phyloP scores from a whole-genome alignment of 2,113 vertebrate genomes.

The Hydropotes inermis region DNA sequence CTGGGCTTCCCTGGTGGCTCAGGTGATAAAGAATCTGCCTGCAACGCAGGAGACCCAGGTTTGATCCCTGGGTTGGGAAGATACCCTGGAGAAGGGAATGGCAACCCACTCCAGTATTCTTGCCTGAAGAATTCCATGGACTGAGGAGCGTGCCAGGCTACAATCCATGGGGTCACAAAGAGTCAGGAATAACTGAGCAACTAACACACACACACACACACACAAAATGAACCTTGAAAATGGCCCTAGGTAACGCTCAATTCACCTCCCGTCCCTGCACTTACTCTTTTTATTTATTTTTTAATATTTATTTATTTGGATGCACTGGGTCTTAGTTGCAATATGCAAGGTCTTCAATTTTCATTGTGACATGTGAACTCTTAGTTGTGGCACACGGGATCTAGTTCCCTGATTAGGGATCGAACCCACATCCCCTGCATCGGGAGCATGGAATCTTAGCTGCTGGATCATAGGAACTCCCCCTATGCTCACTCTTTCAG shows the following conservation, averaged over 20 bases:
- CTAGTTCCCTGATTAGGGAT: neutral
- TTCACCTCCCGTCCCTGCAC: neutral
- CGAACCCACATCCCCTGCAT: neutral
- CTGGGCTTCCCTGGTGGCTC: neutral
- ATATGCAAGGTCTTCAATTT: neutral
- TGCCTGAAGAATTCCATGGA: neutral
- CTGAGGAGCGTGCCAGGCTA: neutral
- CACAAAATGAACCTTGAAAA: slow-evolving; percentile 14
- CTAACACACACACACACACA: neutral
- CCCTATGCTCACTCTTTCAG: neutral
- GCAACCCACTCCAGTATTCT: neutral
- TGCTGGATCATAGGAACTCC: neutral
- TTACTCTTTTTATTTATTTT: neutral
- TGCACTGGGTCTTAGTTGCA: neutral
- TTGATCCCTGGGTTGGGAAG: neutral
- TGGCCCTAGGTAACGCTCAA: neutral
- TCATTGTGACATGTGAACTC: neutral
- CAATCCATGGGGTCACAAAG: neutral
- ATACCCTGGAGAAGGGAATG: neutral
- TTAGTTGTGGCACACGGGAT: neutral
- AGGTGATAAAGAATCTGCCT: neutral
- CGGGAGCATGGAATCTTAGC: neutral
- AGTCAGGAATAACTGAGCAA: neutral
- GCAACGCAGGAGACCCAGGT: neutral
- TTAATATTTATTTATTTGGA: neutral